A percentile compares a stretch with the other conserved stretches of the same genome.
Evolutionary conservation across 2,797 vertebrate genomes (phyloP).

Genomic region (Lates japonicus): DNA sequence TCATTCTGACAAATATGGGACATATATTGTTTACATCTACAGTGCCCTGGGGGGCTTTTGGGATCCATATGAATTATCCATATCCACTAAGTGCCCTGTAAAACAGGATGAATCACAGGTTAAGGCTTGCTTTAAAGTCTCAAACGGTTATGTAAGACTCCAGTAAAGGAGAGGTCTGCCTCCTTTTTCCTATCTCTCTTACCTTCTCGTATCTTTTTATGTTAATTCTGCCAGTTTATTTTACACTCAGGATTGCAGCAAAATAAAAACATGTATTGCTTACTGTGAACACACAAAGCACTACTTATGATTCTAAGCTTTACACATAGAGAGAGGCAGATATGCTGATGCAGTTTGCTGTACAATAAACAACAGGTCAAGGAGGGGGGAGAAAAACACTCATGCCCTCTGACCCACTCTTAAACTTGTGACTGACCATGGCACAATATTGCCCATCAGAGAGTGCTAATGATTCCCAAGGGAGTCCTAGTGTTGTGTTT

Average conservation of each 20-base stretch:
- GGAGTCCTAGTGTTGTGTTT: background rate
- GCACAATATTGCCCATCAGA: constrained; percentile 14
- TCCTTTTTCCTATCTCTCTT: background rate
- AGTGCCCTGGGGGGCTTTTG: constrained; percentile 68
- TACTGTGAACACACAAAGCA: background rate
- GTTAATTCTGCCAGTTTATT: constrained; percentile 41
- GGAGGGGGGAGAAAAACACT: constrained; percentile 28
- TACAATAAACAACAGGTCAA: constrained; percentile 48
- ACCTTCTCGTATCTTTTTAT: constrained; percentile 5
- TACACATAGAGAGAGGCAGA: background rate
- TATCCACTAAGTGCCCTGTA: constrained; percentile 81
- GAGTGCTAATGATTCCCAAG: constrained; percentile 32
- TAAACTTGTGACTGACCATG: constrained; percentile 30
- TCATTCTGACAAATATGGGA: constrained; percentile 75
- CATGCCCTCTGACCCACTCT: constrained; percentile 41
- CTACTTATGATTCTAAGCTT: constrained; percentile 7
- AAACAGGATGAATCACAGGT: constrained; percentile 76
- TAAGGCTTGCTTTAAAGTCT: constrained; percentile 50
- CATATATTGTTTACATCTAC: constrained; percentile 80
- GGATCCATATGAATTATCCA: constrained; percentile 81
- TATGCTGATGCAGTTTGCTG: constrained; percentile 6
- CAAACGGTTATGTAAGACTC: constrained; percentile 55
- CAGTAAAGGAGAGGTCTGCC: constrained; percentile 22
- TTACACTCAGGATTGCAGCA: constrained; percentile 33
- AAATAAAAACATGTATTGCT: constrained; percentile 16